Base-by-base conservation (phyloP, 2,113 vertebrate species). In the Labeo catla region DNA sequence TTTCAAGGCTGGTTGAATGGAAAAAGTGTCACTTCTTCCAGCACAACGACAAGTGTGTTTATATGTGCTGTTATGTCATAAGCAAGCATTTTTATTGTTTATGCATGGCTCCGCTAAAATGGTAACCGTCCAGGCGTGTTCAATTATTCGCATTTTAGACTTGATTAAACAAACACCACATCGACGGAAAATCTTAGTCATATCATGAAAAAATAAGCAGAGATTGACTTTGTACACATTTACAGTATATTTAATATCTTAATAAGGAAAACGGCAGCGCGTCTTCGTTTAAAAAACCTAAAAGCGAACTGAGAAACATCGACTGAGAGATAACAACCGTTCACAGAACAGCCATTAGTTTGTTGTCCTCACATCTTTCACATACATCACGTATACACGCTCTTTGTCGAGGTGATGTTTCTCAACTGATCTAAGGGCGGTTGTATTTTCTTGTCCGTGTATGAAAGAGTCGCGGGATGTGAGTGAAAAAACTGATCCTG, bases 311-410 rank as follows among this genome's bases (percentile, higher is more conserved):
- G 43, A 70, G 11, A 43, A 59, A 59, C 12, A 59, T 11, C 23
- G 49, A 73, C 50, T 10, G 73, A n/a, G 6, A n/a, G 5, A 57
- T 49, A 39, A 70, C 80, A 23, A 9, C 16, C 80, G 63, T 68
- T 16, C 47, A 68, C 6, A n/a, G 5, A 28, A 68, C 81, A 59
- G 50, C 68, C 82, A 73, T 84, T 73, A 45, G 49, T 57, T 73
- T 73, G 82, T 84, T 84, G 66, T 84, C 52, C 68, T 43, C 82
- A 74, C 50, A 84, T 84, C 50, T 70, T 21, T 45, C 68, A 73
- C 82, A 84, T 84, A 28, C 50, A 45, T 59, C 82, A 84, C 82
- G 82, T 84, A 73, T 59, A 1, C 81, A 45, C 50, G 21, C 21
- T 54, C 36, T 83, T 73, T 83, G 68, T 73, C 21, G 50, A n/a